Percentiles rank a stretch among this genome's conserved stretches.
Evolutionary conservation across 2,888 invertebrate genomes (phyloP).

Genomic region (Thalpophila matura): DNA sequence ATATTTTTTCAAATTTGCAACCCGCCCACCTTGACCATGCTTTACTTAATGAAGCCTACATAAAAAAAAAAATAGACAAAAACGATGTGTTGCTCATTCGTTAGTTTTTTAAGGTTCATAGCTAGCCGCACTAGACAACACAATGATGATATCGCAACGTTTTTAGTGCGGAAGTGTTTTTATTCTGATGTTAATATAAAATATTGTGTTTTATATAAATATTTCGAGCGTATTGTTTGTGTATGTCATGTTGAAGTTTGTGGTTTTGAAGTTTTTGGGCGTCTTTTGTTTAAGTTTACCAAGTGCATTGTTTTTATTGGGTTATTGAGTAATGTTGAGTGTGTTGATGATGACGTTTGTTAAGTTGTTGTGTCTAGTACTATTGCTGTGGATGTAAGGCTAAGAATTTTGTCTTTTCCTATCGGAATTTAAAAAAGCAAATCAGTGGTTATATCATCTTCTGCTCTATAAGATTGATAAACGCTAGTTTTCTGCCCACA

Average conservation of each 20-base stretch:
- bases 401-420: too few relatives aligned
- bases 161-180: slow-evolving; percentile 76
- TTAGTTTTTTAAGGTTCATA: slow-evolving; percentile 45
- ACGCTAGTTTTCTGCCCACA: background rate
- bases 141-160: slow-evolving; percentile 70
- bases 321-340: background rate
- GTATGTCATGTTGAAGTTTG: slow-evolving; percentile 7
- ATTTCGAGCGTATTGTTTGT: slow-evolving; percentile 48
- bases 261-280: slow-evolving; percentile 4
- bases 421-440: too few relatives aligned
- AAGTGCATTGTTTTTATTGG: background rate
- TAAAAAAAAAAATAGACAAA: slow-evolving; percentile 51
- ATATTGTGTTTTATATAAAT: slow-evolving; percentile 53
- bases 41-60: slow-evolving; percentile 62
- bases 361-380: background rate
- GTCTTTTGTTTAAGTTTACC: slow-evolving; percentile 15
- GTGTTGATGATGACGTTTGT: background rate
- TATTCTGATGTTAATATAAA: slow-evolving; percentile 68
- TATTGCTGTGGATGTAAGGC: too few relatives aligned
- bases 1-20: slow-evolving; percentile 34
- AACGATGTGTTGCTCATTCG: slow-evolving; percentile 47
- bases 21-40: slow-evolving; percentile 59
- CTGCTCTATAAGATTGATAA: background rate
- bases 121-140: slow-evolving; percentile 66
- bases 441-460: too few relatives aligned